Conservation (phyloP, 2,113 vertebrate species). For the Rhinichthys klamathensis region DNA sequence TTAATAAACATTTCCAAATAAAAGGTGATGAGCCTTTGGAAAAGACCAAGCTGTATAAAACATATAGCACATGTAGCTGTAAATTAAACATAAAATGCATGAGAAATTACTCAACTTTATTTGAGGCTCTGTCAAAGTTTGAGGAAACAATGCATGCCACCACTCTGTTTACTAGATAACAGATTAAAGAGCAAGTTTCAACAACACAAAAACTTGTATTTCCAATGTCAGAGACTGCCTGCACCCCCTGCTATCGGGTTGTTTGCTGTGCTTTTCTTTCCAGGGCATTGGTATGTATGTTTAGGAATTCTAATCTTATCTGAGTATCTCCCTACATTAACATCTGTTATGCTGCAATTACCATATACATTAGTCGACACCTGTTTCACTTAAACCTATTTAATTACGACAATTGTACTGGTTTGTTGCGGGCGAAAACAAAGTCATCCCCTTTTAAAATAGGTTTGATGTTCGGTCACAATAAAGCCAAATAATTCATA, state of each 20-base stretch:
- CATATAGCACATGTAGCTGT: too few species aligned
- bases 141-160: constrained; percentile 13
- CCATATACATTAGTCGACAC: constrained; percentile 83
- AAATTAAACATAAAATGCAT: not conserved
- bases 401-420: constrained; percentile 72
- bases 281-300: constrained; percentile 62
- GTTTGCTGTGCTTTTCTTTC: constrained; percentile 55
- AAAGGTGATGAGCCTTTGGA: not conserved
- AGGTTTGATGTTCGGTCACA: constrained; percentile 60
- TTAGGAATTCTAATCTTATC: constrained; percentile 70
- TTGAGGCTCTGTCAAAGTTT: not conserved
- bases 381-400: constrained; percentile 77
- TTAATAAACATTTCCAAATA: constrained; percentile 9
- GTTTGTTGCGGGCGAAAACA: constrained; percentile 57
- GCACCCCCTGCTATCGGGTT: constrained; percentile 16
- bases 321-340: constrained; percentile 69
- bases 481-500: constrained; percentile 55
- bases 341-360: constrained; percentile 82
- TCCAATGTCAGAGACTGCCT: constrained; percentile 36
- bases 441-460: constrained; percentile 58
- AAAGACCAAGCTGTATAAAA: not conserved
- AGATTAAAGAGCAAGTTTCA: constrained; percentile 14
- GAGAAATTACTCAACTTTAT: not conserved
- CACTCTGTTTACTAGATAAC: not conserved
- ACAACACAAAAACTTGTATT: constrained; percentile 6